Evolutionary conservation across 2,113 vertebrate genomes (phyloP).

Genomic region (Xenus cinereus): DNA sequence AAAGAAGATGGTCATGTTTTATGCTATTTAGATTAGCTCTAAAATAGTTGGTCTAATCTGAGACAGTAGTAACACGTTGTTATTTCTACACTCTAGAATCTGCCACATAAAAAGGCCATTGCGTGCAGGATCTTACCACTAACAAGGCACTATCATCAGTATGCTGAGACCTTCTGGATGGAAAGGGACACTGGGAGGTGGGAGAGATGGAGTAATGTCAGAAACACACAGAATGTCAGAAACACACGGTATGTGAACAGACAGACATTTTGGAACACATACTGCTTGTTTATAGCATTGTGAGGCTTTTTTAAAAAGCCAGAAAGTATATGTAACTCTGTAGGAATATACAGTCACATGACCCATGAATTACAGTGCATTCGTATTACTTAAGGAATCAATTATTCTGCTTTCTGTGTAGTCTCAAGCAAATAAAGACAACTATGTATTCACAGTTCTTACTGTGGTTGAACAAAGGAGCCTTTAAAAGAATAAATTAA

Average conservation of each 20-base stretch:
- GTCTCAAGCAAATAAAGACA: slow-evolving; percentile 3
- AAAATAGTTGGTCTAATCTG: slow-evolving; percentile 17
- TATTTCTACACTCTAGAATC: slow-evolving; percentile 47
- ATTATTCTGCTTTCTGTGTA: slow-evolving; percentile 12
- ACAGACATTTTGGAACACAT: slow-evolving; percentile 58
- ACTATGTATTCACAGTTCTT: neutral
- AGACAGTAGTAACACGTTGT: neutral
- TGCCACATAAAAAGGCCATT: slow-evolving; percentile 48
- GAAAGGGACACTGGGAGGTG: slow-evolving; percentile 84
- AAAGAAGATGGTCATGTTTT: slow-evolving; percentile 65
- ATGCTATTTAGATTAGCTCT: slow-evolving; percentile 66
- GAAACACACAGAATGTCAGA: slow-evolving; percentile 67
- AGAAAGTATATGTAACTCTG: neutral
- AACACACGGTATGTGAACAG: slow-evolving; percentile 49
- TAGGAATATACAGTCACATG: neutral
- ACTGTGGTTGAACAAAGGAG: slow-evolving; percentile 9
- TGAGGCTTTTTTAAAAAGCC: neutral
- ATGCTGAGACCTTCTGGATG: slow-evolving; percentile 95
- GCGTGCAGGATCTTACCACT: slow-evolving; percentile 87
- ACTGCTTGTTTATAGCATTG: neutral
- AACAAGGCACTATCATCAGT: slow-evolving; percentile 99
- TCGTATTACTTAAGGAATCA: neutral
- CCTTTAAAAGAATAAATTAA: slow-evolving; percentile 19
- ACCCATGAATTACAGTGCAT: neutral
- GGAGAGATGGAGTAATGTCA: slow-evolving; percentile 77